These are phyloP conservation scores for Guaruba guarouba DNA, from an alignment of 2,113 vertebrate genomes.

Conservation along the genomic window DNA sequence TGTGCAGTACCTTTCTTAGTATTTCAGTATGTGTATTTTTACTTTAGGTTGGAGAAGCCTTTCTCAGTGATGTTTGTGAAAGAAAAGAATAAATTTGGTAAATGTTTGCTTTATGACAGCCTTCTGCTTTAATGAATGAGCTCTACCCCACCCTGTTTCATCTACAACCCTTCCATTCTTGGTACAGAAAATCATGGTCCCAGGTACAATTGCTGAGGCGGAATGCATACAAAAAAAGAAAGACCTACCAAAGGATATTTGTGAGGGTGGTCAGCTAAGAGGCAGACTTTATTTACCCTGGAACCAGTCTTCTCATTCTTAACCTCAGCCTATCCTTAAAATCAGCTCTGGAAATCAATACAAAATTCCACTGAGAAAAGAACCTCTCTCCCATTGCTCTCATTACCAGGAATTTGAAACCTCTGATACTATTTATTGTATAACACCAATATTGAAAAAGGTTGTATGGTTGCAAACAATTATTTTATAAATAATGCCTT, in stretches of 20 bases:
- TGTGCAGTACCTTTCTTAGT: not conserved
- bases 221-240: not conserved
- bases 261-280: not conserved
- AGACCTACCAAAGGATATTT: not conserved
- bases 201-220: not conserved
- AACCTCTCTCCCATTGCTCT: not conserved
- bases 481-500: constrained; percentile 15
- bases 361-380: not conserved
- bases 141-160: accelerated
- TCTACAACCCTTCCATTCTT: not conserved
- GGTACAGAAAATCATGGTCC: not conserved
- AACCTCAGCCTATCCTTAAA: not conserved
- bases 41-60: not conserved
- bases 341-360: not conserved
- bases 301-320: not conserved
- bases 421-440: not conserved
- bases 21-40: not conserved
- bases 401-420: not conserved
- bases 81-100: not conserved
- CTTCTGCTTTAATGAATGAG: not conserved
- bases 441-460: not conserved
- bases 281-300: not conserved
- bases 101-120: not conserved
- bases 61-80: accelerated
- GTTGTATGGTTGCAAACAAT: constrained; percentile 22